phyloP scores from a whole-genome alignment of 2,113 vertebrate genomes.

The Sylvietta virens region DNA sequence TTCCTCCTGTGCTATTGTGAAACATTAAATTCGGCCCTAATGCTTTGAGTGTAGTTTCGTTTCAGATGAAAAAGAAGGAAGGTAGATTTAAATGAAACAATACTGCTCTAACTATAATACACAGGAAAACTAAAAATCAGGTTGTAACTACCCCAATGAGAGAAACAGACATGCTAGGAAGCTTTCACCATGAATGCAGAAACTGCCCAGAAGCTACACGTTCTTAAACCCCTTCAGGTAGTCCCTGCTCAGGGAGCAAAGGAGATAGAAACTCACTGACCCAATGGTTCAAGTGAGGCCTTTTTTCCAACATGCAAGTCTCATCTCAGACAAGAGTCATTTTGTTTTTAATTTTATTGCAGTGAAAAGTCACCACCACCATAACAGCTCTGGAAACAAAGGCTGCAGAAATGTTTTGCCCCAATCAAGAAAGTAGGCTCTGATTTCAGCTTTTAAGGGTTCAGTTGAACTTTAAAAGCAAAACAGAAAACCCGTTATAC shows the following conservation, averaged over 20 bases:
- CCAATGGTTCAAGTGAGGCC: not conserved
- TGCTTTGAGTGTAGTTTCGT: not conserved
- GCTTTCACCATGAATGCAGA: not conserved
- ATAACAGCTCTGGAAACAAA: not conserved
- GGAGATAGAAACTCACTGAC: not conserved
- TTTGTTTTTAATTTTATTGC: not conserved
- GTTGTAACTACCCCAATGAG: not conserved
- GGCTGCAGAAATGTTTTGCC: not conserved
- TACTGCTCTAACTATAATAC: not conserved
- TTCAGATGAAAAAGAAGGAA: not conserved
- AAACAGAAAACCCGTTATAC: not conserved
- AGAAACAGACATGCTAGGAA: not conserved
- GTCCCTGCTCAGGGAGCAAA: not conserved
- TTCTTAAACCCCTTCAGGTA: not conserved
- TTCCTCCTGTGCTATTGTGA: not conserved
- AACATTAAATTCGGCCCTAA: not conserved
- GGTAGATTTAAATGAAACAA: not conserved
- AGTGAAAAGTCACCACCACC: not conserved
- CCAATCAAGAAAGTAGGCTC: not conserved
- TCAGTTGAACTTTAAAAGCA: not conserved
- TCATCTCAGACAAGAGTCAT: not conserved
- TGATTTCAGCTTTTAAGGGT: not conserved
- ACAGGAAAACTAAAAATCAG: not conserved
- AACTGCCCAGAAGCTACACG: not conserved
- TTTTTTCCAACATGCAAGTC: not conserved